Percentiles rank a stretch among this genome's conserved stretches.
phyloP scores from a whole-genome alignment of 30 jellyfish, hydroid and myxozoan species.

The Pelagia noctiluca region DNA sequence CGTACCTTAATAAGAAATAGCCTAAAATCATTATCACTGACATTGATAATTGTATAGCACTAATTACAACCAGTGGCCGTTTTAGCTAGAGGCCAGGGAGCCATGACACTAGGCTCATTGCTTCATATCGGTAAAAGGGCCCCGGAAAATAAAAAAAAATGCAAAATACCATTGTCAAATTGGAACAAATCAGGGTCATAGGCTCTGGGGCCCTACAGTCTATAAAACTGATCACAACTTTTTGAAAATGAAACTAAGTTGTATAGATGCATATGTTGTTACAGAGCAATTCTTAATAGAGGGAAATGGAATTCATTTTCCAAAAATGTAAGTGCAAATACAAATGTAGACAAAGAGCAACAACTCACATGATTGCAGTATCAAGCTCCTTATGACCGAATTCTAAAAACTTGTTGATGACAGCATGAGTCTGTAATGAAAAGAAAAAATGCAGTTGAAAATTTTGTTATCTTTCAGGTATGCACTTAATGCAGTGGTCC shows the following conservation, averaged over 20 bases:
- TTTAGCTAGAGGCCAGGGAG: too few species aligned
- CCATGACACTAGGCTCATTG: too few species aligned
- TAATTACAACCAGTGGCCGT: too few species aligned
- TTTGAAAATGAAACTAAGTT: neutral
- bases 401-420: conserved; percentile 68
- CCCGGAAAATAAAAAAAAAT: too few species aligned
- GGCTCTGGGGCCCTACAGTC: neutral
- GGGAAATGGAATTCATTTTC: neutral
- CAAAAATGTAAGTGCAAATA: neutral
- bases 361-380: conserved; percentile 90
- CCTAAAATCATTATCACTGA: neutral
- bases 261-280: neutral
- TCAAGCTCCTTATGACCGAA: conserved; percentile 94
- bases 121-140: too few species aligned
- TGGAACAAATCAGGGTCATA: neutral
- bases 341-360: neutral
- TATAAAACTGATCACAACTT: neutral
- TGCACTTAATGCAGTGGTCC: too few species aligned
- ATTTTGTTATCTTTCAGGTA: too few species aligned
- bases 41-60: neutral
- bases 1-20: conserved; percentile 64
- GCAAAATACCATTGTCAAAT: neutral
- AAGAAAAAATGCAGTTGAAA: neutral
- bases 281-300: neutral
- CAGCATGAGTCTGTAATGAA: conserved; percentile 68